Percentiles rank a stretch among this genome's conserved stretches.
These are phyloP conservation scores for Eumeta japonica DNA, from an alignment of 1,140 invertebrate genomes.

Conservation along the genomic window DNA sequence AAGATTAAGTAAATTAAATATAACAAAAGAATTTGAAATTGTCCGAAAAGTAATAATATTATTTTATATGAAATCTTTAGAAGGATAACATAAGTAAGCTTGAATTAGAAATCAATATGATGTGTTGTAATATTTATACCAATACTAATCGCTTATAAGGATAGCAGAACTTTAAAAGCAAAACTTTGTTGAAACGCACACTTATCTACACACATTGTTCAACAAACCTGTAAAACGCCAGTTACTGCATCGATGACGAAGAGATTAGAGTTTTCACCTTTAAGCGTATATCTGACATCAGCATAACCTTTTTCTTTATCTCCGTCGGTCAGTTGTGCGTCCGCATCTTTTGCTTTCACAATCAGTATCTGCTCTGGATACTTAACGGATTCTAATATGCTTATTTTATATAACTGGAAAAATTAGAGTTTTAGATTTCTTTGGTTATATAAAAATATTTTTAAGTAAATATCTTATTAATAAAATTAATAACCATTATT, in stretches of 20 bases:
- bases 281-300: conserved; percentile 66
- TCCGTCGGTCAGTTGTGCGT: conserved; percentile 63
- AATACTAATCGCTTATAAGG: no score
- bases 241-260: conserved; percentile 69
- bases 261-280: conserved; percentile 69
- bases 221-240: conserved; percentile 63
- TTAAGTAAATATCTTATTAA: conserved; percentile 3
- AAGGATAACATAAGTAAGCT: no score
- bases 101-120: no score
- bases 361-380: conserved; percentile 68
- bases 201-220: no score
- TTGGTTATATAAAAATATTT: conserved; percentile 1
- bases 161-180: no score
- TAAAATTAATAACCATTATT: conserved; percentile 4
- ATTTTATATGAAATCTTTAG: no score
- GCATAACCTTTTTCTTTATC: conserved; percentile 67
- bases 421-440: conserved; percentile 3
- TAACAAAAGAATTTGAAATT: no score
- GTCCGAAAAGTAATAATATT: no score
- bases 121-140: no score
- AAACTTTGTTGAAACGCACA: no score
- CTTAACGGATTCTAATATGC: conserved; percentile 68
- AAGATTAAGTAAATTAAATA: no score
- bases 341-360: conserved; percentile 70
- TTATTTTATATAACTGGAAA: conserved; percentile 65